phyloP scores from a whole-genome alignment of 1,140 invertebrate species.

The Drosophila littoralis region DNA sequence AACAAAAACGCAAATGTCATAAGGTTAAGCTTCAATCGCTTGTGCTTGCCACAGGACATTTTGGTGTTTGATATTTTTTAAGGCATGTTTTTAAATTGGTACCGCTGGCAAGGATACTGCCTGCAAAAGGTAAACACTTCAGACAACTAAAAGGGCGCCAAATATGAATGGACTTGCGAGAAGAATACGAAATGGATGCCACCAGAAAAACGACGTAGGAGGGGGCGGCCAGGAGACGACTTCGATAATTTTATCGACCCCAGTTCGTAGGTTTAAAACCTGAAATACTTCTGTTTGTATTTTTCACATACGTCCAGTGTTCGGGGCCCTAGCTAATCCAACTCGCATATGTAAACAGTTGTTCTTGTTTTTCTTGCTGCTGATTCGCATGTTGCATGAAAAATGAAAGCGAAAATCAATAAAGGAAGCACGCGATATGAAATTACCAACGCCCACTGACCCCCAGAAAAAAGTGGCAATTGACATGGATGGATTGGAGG shows the following conservation, averaged over 20 bases:
- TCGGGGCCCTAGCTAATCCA: constrained; percentile 29
- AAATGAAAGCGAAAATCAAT: constrained; percentile 83
- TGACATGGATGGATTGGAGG: constrained; percentile 10
- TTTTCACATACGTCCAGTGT: constrained; percentile 44
- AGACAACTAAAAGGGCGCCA: constrained; percentile 61
- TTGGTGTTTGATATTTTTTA: constrained; percentile 43
- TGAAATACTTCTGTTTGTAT: constrained; percentile 43
- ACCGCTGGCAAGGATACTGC: constrained; percentile 63
- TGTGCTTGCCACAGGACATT: constrained; percentile 28
- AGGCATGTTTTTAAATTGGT: constrained; percentile 33
- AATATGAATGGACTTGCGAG: constrained; percentile 57
- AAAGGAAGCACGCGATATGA: constrained; percentile 70
- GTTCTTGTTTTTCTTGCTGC: constrained; percentile 50
- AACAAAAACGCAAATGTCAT: constrained; percentile 68
- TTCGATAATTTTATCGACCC: constrained; percentile 77
- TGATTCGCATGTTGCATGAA: constrained; percentile 72
- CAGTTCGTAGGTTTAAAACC: constrained; percentile 48
- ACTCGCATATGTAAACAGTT: constrained; percentile 64
- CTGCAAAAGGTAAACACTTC: constrained; percentile 65
- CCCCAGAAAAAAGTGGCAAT: constrained; percentile 20
- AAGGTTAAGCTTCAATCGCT: constrained; percentile 16
- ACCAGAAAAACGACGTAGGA: constrained; percentile 17
- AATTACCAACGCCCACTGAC: constrained; percentile 49
- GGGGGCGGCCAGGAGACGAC: constrained; percentile 27
- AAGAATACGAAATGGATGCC: constrained; percentile 48